A percentile compares a stretch with the other conserved stretches of the same genome.
phyloP scores from a whole-genome alignment of 2,888 invertebrate genomes.

The Folsomia manolachei region DNA sequence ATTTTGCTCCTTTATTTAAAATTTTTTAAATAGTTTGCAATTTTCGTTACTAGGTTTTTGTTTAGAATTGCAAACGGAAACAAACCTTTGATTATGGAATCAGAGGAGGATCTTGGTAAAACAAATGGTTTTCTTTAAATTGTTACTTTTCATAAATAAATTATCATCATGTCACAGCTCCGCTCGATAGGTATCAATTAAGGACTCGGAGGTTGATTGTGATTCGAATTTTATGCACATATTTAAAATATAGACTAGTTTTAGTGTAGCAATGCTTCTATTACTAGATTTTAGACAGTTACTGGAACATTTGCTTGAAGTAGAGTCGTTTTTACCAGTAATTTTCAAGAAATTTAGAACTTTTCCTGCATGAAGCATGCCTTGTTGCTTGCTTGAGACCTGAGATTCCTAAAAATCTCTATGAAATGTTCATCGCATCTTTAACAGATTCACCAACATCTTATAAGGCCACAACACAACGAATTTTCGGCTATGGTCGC shows the following conservation, averaged over 20 bases:
- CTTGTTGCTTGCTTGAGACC: neutral
- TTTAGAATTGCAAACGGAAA: neutral
- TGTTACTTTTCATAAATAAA: neutral
- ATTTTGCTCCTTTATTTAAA: neutral
- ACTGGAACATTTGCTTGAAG: too few species aligned
- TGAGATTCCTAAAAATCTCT: too few species aligned
- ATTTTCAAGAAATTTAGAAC: too few species aligned
- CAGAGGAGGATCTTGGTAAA: constrained; percentile 4
- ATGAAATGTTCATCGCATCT: constrained; percentile 1
- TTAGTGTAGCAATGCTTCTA: neutral
- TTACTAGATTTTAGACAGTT: neutral
- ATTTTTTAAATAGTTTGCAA: neutral
- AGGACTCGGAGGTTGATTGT: neutral
- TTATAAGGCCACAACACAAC: constrained; percentile 46
- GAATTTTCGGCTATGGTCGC: constrained; percentile 46
- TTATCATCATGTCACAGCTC: neutral
- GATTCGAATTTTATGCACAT: neutral
- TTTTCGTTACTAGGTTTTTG: neutral
- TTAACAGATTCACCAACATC: constrained; percentile 42
- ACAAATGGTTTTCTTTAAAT: constrained; percentile 7
- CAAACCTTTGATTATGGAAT: neutral
- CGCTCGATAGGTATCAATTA: neutral
- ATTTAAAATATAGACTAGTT: neutral
- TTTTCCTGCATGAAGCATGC: neutral
- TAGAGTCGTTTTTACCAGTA: too few species aligned